These are phyloP conservation scores for Rhamphomyia laevipes DNA, from an alignment of 2,888 invertebrate species.

Conservation along the genomic window DNA sequence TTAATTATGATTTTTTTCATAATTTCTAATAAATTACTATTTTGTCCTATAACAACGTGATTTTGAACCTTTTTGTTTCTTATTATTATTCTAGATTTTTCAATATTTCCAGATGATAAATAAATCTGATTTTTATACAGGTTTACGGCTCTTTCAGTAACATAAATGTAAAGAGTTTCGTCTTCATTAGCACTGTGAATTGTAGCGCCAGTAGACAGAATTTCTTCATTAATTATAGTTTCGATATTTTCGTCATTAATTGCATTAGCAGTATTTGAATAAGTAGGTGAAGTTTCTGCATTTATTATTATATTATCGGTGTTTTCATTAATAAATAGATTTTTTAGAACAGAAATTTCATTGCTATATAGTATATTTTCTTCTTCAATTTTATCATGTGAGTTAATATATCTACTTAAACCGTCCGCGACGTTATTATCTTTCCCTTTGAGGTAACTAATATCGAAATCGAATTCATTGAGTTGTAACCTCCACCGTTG, in stretches of 20 bases:
- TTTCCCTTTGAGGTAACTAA: conserved; percentile 14
- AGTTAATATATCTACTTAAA: not conserved
- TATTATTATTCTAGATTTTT: not conserved
- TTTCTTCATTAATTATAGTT: conserved; percentile 1
- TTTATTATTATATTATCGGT: not conserved
- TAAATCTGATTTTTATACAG: conserved; percentile 5
- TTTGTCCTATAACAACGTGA: not conserved
- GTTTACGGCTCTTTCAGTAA: conserved; percentile 1
- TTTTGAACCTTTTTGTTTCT: conserved; percentile 1
- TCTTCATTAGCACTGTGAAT: too few species aligned
- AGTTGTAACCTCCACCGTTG: too few species aligned
- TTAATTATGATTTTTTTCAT: conserved; percentile 2
- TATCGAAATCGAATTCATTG: conserved; percentile 20
- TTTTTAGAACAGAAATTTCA: not conserved
- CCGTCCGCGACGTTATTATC: conserved; percentile 4
- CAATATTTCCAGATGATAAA: not conserved
- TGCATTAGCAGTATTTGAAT: not conserved
- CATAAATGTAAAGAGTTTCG: not conserved
- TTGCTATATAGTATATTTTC: too few species aligned
- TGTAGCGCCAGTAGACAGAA: not conserved
- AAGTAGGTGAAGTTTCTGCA: too few species aligned
- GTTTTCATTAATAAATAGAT: not conserved
- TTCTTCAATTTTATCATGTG: too few species aligned
- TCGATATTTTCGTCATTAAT: conserved; percentile 1
- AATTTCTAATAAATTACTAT: not conserved